These are phyloP conservation scores for Tangara arthus DNA, from an alignment of 2,797 vertebrate species.

Conservation along the genomic window DNA sequence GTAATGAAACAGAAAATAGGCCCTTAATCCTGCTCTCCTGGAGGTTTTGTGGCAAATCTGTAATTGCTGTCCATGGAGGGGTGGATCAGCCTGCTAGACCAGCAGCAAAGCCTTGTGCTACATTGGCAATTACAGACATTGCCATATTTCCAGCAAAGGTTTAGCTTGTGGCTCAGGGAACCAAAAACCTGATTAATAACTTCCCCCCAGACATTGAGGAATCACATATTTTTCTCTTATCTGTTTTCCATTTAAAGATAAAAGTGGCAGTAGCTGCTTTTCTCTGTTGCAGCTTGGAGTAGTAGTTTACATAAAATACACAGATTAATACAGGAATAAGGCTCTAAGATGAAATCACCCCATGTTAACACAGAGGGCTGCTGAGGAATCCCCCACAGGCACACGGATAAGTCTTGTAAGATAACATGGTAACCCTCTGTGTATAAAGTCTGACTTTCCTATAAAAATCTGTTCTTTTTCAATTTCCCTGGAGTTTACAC, in stretches of 20 bases:
- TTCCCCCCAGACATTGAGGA: not conserved
- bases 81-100: not conserved
- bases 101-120: not conserved
- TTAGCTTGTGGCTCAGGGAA: not conserved
- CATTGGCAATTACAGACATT: not conserved
- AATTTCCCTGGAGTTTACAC: slow-evolving; percentile 60
- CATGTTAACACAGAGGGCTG: not conserved
- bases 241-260: not conserved
- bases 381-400: slow-evolving; percentile 31
- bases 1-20: not conserved
- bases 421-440: not conserved
- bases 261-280: not conserved
- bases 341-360: not conserved
- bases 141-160: not conserved
- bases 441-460: not conserved
- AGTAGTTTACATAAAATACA: slow-evolving; percentile 3
- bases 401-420: slow-evolving; percentile 30
- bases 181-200: not conserved
- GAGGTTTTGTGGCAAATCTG: not conserved
- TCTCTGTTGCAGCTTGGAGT: slow-evolving; percentile 9
- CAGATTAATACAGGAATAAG: not conserved
- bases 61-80: not conserved
- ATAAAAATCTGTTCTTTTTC: slow-evolving; percentile 40
- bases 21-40: not conserved
- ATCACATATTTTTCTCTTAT: not conserved